Evolutionary conservation across 2,797 vertebrate genomes (phyloP).

Genomic region (Pipistrellus kuhlii): DNA sequence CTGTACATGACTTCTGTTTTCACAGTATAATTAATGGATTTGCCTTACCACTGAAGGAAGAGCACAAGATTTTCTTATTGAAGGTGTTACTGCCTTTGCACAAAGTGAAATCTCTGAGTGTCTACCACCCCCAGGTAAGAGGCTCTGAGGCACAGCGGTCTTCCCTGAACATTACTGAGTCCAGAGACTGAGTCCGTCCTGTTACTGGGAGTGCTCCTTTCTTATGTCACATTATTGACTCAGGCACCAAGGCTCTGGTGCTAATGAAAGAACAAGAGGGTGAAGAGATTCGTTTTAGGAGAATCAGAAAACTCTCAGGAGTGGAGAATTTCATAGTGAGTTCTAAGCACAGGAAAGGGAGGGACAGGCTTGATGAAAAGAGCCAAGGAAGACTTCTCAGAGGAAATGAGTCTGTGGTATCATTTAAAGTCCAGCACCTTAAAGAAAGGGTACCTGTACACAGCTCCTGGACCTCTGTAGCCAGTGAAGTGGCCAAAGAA

Average conservation of each 20-base stretch:
- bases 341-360: not conserved
- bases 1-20: constrained; percentile 31
- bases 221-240: rapidly evolving
- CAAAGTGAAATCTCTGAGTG: constrained; percentile 99
- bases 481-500: not conserved
- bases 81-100: constrained; percentile 99
- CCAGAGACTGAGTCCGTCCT: not conserved
- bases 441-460: too few species aligned
- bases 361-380: not conserved
- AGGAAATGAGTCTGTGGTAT: not conserved
- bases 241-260: rapidly evolving
- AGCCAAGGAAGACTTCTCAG: not conserved
- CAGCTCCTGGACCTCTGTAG: not conserved
- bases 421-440: not conserved
- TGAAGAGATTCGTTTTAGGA: not conserved
- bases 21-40: constrained; percentile 99
- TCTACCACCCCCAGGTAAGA: constrained; percentile 98
- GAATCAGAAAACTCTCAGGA: not conserved
- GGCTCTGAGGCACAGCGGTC: rapidly evolving
- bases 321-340: not conserved
- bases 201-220: rapidly evolving
- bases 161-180: rapidly evolving
- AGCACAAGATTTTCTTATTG: constrained; percentile 99
- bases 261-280: not conserved
- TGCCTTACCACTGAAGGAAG: constrained; percentile 99